These are phyloP conservation scores for Silurus meridionalis DNA, from an alignment of 2,113 vertebrate species.

Conservation along the genomic window DNA sequence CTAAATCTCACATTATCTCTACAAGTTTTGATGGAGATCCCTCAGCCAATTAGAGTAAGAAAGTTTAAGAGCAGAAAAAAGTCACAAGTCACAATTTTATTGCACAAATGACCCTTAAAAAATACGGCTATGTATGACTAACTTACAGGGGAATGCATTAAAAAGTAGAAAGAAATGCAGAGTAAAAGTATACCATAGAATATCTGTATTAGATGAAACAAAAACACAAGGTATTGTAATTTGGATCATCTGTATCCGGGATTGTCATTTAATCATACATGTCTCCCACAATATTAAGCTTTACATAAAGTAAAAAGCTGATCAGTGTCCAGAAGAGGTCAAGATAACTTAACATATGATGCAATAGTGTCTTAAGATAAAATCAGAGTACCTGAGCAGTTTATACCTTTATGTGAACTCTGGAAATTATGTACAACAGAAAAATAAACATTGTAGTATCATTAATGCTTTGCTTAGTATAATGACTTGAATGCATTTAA, in stretches of 20 bases:
- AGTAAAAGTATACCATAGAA: constrained; percentile 3
- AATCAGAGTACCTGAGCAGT: not conserved
- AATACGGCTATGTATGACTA: not conserved
- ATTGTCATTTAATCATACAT: not conserved
- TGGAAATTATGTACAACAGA: not conserved
- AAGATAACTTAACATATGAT: not conserved
- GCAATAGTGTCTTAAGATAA: not conserved
- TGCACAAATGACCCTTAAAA: constrained; percentile 29
- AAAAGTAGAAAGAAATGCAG: not conserved
- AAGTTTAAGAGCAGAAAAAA: constrained; percentile 64
- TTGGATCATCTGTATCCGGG: not conserved
- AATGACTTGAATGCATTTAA: not conserved
- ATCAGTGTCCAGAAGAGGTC: not conserved
- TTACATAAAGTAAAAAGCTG: not conserved
- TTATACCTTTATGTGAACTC: not conserved
- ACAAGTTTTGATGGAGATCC: constrained; percentile 69
- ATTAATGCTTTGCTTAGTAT: not conserved
- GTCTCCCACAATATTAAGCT: not conserved
- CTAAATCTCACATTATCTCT: constrained; percentile 75
- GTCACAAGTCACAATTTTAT: constrained; percentile 56
- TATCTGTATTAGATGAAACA: not conserved
- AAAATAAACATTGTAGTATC: not conserved
- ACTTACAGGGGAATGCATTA: not conserved
- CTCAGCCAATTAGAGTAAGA: constrained; percentile 68
- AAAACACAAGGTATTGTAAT: not conserved